Percentiles rank a stretch among this genome's conserved stretches.
These are phyloP conservation scores for Amphibalanus amphitrite DNA, from an alignment of 1,140 invertebrate genomes.

Conservation along the genomic window DNA sequence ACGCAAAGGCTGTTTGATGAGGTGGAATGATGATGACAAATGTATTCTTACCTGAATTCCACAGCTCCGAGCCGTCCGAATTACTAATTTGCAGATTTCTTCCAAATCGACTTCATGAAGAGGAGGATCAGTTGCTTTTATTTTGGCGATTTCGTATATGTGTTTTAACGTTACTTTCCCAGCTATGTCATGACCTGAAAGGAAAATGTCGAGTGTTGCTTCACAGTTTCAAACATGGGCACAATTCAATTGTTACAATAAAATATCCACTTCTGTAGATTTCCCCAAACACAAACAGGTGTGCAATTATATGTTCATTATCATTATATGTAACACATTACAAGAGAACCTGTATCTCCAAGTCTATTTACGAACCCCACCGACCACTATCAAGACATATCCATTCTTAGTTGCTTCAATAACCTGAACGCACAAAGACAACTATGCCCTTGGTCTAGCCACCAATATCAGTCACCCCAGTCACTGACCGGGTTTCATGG, in stretches of 20 bases:
- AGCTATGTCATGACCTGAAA: slow-evolving; percentile 48
- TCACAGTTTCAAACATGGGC: too few species aligned
- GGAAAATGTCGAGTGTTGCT: too few species aligned
- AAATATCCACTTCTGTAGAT: too few species aligned
- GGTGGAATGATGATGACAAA: too few species aligned
- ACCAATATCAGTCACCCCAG: too few species aligned
- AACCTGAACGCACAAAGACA: too few species aligned
- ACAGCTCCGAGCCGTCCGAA: slow-evolving; percentile 52
- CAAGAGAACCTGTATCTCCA: too few species aligned
- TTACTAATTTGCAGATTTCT: slow-evolving; percentile 59
- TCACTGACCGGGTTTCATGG: slow-evolving; percentile 39
- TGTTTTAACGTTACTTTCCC: slow-evolving; percentile 92
- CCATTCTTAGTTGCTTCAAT: not conserved
- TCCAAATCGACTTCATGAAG: slow-evolving; percentile 45
- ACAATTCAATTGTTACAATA: too few species aligned
- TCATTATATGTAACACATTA: not conserved
- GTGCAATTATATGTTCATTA: too few species aligned
- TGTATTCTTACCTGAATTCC: slow-evolving; percentile 55
- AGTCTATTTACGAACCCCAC: not conserved
- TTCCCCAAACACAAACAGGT: too few species aligned
- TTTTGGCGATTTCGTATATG: slow-evolving; percentile 93
- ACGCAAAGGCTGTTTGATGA: slow-evolving; percentile 55
- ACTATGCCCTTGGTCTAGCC: too few species aligned
- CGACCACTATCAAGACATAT: not conserved
- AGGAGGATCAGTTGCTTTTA: slow-evolving; percentile 72